Evolutionary conservation across 2,888 invertebrate genomes (phyloP).

Genomic region (Ophioninae sp.): DNA sequence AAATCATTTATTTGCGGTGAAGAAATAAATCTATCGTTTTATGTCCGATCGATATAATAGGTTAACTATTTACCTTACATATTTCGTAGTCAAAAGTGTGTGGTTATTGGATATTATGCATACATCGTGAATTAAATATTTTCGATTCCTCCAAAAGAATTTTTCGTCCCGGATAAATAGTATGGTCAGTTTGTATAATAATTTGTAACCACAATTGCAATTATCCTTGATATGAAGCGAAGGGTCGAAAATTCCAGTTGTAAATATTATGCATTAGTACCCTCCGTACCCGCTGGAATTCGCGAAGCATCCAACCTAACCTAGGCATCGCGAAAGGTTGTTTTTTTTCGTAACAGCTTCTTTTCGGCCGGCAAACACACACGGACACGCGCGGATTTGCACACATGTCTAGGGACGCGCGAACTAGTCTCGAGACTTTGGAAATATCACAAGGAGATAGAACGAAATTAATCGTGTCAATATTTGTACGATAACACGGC

Average conservation of each 20-base stretch:
- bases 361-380: conserved; percentile 11
- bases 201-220: no score
- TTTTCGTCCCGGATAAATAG: no score
- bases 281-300: not conserved
- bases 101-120: no score
- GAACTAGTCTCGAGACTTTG: conserved; percentile 32
- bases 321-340: not conserved
- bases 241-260: not conserved
- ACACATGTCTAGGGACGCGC: conserved; percentile 54
- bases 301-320: conserved; percentile 4
- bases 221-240: not conserved
- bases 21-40: no score
- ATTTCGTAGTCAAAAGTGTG: no score
- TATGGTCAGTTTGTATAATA: no score
- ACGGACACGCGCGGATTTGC: conserved; percentile 2
- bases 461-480: conserved; percentile 22
- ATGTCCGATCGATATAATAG: no score
- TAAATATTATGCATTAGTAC: not conserved
- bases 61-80: no score
- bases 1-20: no score
- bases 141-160: no score
- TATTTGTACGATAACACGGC: conserved; percentile 12
- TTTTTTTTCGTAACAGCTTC: not conserved
- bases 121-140: no score
- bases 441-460: conserved; percentile 27